A percentile compares a stretch with the other conserved stretches of the same genome.
Evolutionary conservation across 2,113 vertebrate species (phyloP).

Genomic region (Tachycineta bicolor): DNA sequence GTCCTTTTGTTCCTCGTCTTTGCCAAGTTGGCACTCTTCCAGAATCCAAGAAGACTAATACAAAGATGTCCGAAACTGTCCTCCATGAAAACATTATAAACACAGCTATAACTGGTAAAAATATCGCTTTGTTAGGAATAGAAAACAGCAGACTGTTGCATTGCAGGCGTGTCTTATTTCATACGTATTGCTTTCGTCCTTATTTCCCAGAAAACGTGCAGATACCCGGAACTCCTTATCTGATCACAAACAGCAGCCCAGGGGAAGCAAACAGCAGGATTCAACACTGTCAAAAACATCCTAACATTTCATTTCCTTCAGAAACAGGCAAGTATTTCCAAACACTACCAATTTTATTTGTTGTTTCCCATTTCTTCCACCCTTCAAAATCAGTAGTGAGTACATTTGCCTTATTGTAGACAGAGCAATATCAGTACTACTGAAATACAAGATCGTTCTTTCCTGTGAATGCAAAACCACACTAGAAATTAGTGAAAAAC

Average conservation of each 20-base stretch:
- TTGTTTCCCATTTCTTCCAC: not conserved
- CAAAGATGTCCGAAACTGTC: slow-evolving; percentile 11
- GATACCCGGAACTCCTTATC: slow-evolving; percentile 38
- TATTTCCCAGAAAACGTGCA: not conserved
- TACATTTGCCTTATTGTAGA: not conserved
- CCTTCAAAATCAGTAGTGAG: not conserved
- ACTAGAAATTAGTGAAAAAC: not conserved
- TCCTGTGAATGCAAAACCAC: not conserved
- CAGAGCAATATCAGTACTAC: not conserved
- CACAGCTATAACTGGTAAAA: not conserved
- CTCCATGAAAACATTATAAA: not conserved
- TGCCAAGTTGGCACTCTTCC: slow-evolving; percentile 38
- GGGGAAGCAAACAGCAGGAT: slow-evolving; percentile 8
- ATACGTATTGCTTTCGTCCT: not conserved
- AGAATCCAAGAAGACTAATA: not conserved
- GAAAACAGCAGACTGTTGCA: not conserved
- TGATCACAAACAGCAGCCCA: slow-evolving; percentile 27
- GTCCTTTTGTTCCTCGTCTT: slow-evolving; percentile 56
- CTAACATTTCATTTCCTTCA: not conserved
- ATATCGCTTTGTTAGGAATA: not conserved
- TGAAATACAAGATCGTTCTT: not conserved
- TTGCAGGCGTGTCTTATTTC: not conserved
- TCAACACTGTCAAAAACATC: not conserved
- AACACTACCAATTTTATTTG: not conserved
- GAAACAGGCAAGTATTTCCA: not conserved